phyloP scores from a whole-genome alignment of 2,888 invertebrate species.

The Patella depressa region DNA sequence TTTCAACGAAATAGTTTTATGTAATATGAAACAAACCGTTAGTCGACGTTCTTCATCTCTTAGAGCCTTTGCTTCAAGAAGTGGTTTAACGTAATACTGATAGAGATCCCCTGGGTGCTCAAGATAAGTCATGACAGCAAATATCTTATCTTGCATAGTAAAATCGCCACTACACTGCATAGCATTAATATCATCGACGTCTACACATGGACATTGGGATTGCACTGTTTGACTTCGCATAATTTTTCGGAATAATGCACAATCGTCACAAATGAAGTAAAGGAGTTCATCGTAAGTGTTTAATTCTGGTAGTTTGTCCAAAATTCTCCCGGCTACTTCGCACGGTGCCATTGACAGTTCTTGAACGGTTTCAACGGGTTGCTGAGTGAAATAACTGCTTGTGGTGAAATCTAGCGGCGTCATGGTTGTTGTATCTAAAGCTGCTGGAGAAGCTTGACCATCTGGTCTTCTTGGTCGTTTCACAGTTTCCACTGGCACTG shows the following conservation, averaged over 20 bases:
- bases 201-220: conserved; percentile 34
- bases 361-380: neutral
- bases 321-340: conserved; percentile 28
- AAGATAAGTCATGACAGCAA: conserved; percentile 37
- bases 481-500: conserved; percentile 21
- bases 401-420: neutral
- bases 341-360: conserved; percentile 17
- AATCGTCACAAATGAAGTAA: conserved; percentile 40
- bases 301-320: conserved; percentile 31
- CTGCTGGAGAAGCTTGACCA: neutral
- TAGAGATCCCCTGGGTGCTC: conserved; percentile 44
- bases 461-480: conserved; percentile 10
- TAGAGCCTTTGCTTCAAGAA: conserved; percentile 26
- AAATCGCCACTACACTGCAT: conserved; percentile 40
- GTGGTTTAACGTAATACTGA: conserved; percentile 36
- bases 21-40: conserved; percentile 27
- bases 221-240: conserved; percentile 36
- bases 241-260: conserved; percentile 38
- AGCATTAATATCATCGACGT: conserved; percentile 33
- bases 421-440: neutral
- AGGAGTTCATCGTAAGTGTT: conserved; percentile 39
- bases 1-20: too few species aligned
- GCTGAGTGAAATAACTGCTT: neutral
- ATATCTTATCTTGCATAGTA: conserved; percentile 38
- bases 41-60: conserved; percentile 33